A percentile compares a stretch with the other conserved stretches of the same genome.
phyloP scores from a whole-genome alignment of 2,113 vertebrate genomes.

The Platichthys flesus region DNA sequence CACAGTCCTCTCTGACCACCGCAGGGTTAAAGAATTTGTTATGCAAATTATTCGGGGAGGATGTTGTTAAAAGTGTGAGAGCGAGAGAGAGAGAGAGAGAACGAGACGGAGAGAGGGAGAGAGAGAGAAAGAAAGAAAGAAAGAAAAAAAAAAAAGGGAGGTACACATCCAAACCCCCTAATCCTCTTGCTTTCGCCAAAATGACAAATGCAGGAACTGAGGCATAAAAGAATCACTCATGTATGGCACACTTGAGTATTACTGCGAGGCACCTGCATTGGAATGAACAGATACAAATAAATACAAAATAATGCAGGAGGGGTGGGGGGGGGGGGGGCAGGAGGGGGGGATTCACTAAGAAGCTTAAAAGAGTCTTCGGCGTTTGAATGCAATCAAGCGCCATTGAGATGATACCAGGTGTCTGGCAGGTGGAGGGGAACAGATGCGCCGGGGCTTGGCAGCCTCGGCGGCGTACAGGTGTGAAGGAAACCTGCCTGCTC shows the following conservation, averaged over 20 bases:
- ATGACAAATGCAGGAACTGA: conserved; percentile 81
- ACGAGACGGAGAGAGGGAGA: conserved; percentile 27
- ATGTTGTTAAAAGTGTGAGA: conserved; percentile 77
- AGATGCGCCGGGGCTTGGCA: conserved; percentile 92
- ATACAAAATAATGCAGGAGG: conserved; percentile 79
- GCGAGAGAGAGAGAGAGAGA: conserved; percentile 46
- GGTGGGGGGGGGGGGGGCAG: conserved; percentile 9
- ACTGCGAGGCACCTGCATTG: conserved; percentile 96
- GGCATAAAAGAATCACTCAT: conserved; percentile 96
- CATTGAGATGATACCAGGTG: conserved; percentile 99
- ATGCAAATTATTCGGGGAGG: conserved; percentile 83
- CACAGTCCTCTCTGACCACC: conserved; percentile 73
- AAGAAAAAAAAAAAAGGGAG: conserved; percentile 55
- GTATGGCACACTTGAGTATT: conserved; percentile 92
- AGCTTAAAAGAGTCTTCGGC: conserved; percentile 96
- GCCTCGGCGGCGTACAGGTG: conserved; percentile 96
- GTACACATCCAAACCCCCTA: conserved; percentile 79
- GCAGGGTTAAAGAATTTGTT: conserved; percentile 80
- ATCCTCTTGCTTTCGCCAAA: conserved; percentile 82
- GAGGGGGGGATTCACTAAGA: conserved; percentile 86
- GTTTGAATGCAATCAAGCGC: conserved; percentile 97
- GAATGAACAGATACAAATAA: conserved; percentile 93
- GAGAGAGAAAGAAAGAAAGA: conserved; percentile 10
- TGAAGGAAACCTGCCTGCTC: conserved; percentile 90
- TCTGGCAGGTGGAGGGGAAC: conserved; percentile 98